Conservation (phyloP, 2,888 invertebrate genomes). For the Caenorhabditis japonica region DNA sequence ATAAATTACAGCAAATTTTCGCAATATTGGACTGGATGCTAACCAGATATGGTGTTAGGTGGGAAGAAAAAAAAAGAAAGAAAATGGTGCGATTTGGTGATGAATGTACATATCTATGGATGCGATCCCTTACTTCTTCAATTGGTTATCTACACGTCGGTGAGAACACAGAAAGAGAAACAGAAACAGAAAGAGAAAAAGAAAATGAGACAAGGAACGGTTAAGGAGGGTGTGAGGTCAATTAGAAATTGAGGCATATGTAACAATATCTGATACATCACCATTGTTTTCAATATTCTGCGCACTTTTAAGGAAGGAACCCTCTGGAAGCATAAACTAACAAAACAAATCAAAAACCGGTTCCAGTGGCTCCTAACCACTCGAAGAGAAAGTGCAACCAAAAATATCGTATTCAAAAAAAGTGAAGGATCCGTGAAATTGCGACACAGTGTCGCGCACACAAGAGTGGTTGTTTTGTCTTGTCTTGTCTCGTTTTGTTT, state of each 20-base stretch:
- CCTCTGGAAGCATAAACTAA: constrained; percentile 20
- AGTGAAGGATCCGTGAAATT: constrained; percentile 40
- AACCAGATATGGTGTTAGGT: constrained; percentile 14
- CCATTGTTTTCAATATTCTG: constrained; percentile 8
- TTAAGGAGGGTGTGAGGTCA: too few species aligned
- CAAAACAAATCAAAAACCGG: constrained; percentile 40
- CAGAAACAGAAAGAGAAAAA: constrained; percentile 14
- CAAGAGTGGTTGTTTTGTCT: constrained; percentile 52
- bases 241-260: constrained; percentile 29
- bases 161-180: constrained; percentile 6
- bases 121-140: too few species aligned
- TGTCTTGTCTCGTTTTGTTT: too few species aligned
- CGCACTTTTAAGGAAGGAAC: constrained; percentile 20
- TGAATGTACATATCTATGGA: constrained; percentile 1
- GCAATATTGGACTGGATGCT: constrained; percentile 20
- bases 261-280: constrained; percentile 35
- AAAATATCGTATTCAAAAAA: constrained; percentile 30
- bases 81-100: constrained; percentile 14
- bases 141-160: constrained; percentile 21
- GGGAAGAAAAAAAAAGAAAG: background rate
- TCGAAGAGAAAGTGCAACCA: constrained; percentile 11
- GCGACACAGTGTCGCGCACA: constrained; percentile 34
- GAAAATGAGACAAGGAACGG: too few species aligned
- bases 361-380: constrained; percentile 32
- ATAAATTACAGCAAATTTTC: constrained; percentile 30